phyloP scores from a whole-genome alignment of 2,797 vertebrate genomes.

The Protosalanx chinensis region DNA sequence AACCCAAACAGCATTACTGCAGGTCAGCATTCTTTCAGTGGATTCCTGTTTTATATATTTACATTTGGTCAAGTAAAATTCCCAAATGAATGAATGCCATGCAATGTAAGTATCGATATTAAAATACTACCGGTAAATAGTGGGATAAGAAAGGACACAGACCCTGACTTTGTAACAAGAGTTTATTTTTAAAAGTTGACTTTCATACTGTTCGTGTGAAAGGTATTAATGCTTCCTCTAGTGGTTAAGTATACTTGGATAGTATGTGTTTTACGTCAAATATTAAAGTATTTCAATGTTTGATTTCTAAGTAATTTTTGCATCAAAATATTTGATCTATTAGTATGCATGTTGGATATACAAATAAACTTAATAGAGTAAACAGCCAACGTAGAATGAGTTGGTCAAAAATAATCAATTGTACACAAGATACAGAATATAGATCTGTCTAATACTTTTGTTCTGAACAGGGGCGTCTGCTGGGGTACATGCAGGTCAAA shows the following conservation, averaged over 20 bases:
- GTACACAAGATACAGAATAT: constrained; percentile 29
- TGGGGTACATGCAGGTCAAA: constrained; percentile 39
- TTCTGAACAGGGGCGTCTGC: constrained; percentile 3
- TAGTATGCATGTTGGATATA: constrained; percentile 50
- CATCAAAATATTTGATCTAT: constrained; percentile 68
- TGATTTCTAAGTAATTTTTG: constrained; percentile 51
- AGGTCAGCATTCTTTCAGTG: not conserved
- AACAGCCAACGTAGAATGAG: constrained; percentile 36
- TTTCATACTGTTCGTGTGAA: constrained; percentile 68
- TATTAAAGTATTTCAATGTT: constrained; percentile 60
- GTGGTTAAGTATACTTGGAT: constrained; percentile 65
- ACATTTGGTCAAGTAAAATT: constrained; percentile 15
- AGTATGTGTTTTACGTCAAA: constrained; percentile 61
- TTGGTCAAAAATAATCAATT: constrained; percentile 43
- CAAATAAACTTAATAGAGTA: constrained; percentile 52
- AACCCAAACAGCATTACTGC: not conserved
- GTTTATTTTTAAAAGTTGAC: constrained; percentile 79
- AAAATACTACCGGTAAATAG: too few species aligned
- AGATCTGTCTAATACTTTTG: not conserved
- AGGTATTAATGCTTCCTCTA: constrained; percentile 66
- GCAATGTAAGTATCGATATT: not conserved
- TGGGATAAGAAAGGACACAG: constrained; percentile 34
- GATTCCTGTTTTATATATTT: not conserved
- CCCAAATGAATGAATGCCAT: not conserved
- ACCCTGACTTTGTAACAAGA: constrained; percentile 62